Evolutionary conservation across 2,113 vertebrate genomes (phyloP), one percentile per base, ranked within the genome.

Genomic region (Megaleporinus macrocephalus): DNA sequence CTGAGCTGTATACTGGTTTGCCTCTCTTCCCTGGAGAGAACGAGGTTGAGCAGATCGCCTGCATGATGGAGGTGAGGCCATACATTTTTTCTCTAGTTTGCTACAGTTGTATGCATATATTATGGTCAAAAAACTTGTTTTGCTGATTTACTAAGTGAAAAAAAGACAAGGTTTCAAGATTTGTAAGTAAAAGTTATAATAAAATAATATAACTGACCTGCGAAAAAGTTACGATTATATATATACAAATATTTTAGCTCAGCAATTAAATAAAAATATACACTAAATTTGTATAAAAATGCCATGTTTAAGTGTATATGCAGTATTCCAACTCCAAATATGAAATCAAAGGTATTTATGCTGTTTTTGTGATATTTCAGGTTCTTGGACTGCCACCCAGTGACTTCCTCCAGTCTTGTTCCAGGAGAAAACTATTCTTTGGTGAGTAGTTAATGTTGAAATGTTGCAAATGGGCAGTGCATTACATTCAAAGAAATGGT

Each of bases 21-120:
- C 97, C 96, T 0, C 94, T 98, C 10, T 98, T 98, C 73, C 94
- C 97, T 0, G 96, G 96, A 62, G 96, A 98, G 90, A 96, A 96
- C 6, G 96, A 98, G 83, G 91, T 92, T 84, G 97, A 98, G 79
- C 97, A 98, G 85, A 94, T 98, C 53, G 96, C 96, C 22, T 98
- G 96, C 89, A 96, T 98, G 84, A 97, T 97, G 96, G 97, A 98
- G 96, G 96, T 97, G 88, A 70, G 29, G 65, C 76, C 26, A n/a
- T 13, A n/a, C 16, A 12, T 51, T 15, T 11, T 16, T 53, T 12
- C 14, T 49, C 47, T 49, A 10, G 47, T 49, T 49, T 5, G 47
- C 3, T 49, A 49, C 14, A 36, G 47, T 15, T 13, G 47, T 49
- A 49, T 49, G 10, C 10, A 49, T 5, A 49, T 10, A 6, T 36